These are phyloP conservation scores for Copidosoma floridanum DNA, from an alignment of 1,140 invertebrate species.

Conservation along the genomic window DNA sequence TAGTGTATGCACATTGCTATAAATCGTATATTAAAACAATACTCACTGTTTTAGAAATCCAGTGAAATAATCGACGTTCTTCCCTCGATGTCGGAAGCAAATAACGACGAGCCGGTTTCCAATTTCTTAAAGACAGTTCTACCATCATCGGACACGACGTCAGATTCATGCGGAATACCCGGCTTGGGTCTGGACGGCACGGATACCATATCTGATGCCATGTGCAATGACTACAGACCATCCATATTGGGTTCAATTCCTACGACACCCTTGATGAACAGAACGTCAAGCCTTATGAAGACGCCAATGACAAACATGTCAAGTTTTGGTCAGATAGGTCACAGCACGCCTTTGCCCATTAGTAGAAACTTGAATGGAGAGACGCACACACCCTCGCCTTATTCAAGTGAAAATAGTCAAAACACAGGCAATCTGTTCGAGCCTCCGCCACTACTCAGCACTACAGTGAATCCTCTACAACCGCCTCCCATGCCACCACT, in stretches of 20 bases:
- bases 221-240: slow-evolving; percentile 43
- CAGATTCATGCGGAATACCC: slow-evolving; percentile 44
- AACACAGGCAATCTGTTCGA: slow-evolving; percentile 39
- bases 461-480: slow-evolving; percentile 51
- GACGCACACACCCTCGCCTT: slow-evolving; percentile 44
- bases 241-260: slow-evolving; percentile 35
- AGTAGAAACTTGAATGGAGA: slow-evolving; percentile 41
- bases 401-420: slow-evolving; percentile 52
- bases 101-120: slow-evolving; percentile 47
- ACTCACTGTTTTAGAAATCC: slow-evolving; percentile 43
- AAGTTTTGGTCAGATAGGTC: slow-evolving; percentile 44
- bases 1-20: slow-evolving; percentile 7
- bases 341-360: slow-evolving; percentile 47
- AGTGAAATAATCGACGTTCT: slow-evolving; percentile 59
- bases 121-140: slow-evolving; percentile 53
- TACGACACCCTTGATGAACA: slow-evolving; percentile 38
- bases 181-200: slow-evolving; percentile 48
- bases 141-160: slow-evolving; percentile 36
- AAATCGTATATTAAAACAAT: neutral
- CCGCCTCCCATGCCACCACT: slow-evolving; percentile 64
- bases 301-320: slow-evolving; percentile 27
- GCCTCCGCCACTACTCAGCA: too few species aligned
- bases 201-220: slow-evolving; percentile 34
- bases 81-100: slow-evolving; percentile 33
- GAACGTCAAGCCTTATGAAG: slow-evolving; percentile 32